Conservation (phyloP, 2,888 invertebrate genomes). For the Abrostola tripartita region DNA sequence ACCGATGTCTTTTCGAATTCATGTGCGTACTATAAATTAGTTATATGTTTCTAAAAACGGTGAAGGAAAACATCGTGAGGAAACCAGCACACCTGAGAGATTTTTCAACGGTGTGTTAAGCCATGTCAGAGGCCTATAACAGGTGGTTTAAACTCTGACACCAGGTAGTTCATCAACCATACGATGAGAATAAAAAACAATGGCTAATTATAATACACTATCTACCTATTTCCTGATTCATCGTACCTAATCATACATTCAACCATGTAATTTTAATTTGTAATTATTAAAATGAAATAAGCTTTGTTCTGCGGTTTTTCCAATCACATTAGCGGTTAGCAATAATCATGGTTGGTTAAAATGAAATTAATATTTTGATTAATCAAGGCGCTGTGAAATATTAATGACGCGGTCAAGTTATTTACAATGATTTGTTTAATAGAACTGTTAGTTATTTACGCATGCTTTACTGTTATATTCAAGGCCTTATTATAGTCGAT, state of each 20-base stretch:
- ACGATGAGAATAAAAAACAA: too few species aligned
- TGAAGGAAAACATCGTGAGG: too few species aligned
- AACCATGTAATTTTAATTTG: background rate
- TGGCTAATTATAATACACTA: too few species aligned
- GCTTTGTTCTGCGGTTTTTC: slow-evolving; percentile 24
- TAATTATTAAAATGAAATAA: background rate
- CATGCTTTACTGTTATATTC: background rate
- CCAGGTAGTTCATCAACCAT: too few species aligned
- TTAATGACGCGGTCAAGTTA: slow-evolving; percentile 29
- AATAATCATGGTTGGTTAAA: slow-evolving; percentile 27
- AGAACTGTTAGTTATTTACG: background rate
- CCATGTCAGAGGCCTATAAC: too few species aligned
- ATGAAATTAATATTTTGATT: slow-evolving; percentile 40
- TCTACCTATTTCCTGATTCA: too few species aligned
- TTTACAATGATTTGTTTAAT: slow-evolving; percentile 21
- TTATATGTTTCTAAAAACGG: too few species aligned
- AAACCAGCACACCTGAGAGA: too few species aligned
- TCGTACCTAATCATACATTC: background rate
- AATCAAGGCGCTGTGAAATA: slow-evolving; percentile 22
- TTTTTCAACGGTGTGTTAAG: too few species aligned
- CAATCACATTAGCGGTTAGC: slow-evolving; percentile 28
- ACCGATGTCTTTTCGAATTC: too few species aligned
- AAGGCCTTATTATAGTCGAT: background rate
- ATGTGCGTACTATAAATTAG: too few species aligned
- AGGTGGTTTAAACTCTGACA: too few species aligned